Percentiles rank a stretch among this genome's conserved stretches.
These are phyloP conservation scores for Melopsittacus undulatus DNA, from an alignment of 2,797 vertebrate species.

Conservation along the genomic window DNA sequence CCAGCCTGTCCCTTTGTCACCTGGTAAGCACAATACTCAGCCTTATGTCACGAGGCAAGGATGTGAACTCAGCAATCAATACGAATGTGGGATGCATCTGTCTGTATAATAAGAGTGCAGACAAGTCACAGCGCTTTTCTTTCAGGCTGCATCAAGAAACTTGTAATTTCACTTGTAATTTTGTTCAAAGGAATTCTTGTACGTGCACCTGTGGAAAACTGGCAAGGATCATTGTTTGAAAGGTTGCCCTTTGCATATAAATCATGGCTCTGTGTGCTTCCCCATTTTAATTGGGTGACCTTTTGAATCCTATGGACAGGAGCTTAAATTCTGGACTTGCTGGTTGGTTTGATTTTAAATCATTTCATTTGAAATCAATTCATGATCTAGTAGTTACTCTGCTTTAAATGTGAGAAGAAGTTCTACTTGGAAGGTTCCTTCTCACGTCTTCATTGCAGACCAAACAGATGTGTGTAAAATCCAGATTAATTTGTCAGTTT, in stretches of 20 bases:
- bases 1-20: constrained; percentile 9
- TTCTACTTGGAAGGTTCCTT: constrained; percentile 4
- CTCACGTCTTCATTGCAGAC: background rate
- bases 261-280: constrained; percentile 69
- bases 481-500: constrained; percentile 11
- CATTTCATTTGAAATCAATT: constrained; percentile 75
- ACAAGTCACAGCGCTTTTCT: constrained; percentile 3
- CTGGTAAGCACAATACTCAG: background rate
- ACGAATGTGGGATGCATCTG: background rate
- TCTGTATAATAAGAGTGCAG: background rate
- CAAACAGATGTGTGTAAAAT: background rate
- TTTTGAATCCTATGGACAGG: constrained; percentile 74
- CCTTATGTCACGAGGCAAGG: background rate
- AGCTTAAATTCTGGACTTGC: constrained; percentile 75
- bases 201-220: constrained; percentile 64
- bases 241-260: constrained; percentile 79
- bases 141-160: constrained; percentile 41
- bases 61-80: background rate
- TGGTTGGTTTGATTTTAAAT: constrained; percentile 71
- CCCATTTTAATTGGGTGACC: constrained; percentile 78
- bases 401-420: background rate
- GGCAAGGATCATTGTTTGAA: constrained; percentile 68
- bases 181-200: constrained; percentile 44
- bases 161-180: constrained; percentile 45
- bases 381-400: constrained; percentile 33